Evolutionary conservation across 1,140 invertebrate genomes (phyloP).

Genomic region (Drosophila erecta): DNA sequence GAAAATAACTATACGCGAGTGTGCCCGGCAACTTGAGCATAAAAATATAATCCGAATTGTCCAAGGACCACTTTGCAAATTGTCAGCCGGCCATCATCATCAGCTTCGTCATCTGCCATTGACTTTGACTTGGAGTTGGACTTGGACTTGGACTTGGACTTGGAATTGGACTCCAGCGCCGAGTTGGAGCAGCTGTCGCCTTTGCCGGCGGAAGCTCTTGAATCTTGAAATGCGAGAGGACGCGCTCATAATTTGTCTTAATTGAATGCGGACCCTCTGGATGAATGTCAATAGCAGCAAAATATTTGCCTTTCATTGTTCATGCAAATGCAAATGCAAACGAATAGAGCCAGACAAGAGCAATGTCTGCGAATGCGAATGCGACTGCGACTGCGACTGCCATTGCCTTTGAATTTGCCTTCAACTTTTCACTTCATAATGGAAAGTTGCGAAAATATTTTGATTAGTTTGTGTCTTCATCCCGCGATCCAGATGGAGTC

Average conservation of each 20-base stretch:
- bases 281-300: conserved; percentile 80
- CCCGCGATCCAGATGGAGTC: conserved; percentile 6
- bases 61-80: conserved; percentile 47
- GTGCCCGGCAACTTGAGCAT: conserved; percentile 26
- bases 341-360: conserved; percentile 20
- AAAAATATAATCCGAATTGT: conserved; percentile 47
- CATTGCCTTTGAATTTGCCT: conserved; percentile 37
- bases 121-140: conserved; percentile 8
- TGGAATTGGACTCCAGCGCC: background rate
- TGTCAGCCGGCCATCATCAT: conserved; percentile 40
- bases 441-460: conserved; percentile 82
- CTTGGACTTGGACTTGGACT: background rate
- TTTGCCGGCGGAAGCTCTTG: conserved; percentile 51
- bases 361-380: conserved; percentile 13
- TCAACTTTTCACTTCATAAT: conserved; percentile 82
- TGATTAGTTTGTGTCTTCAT: conserved; percentile 74
- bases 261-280: conserved; percentile 67
- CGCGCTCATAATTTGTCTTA: conserved; percentile 79
- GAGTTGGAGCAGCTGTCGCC: conserved; percentile 32
- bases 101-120: conserved; percentile 26
- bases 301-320: conserved; percentile 82
- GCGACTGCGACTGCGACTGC: conserved; percentile 2
- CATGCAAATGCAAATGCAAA: conserved; percentile 78
- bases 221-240: conserved; percentile 74
- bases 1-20: conserved; percentile 25